phyloP scores from a whole-genome alignment of 2,888 invertebrate species.

The Gymnosoma rotundatum region DNA sequence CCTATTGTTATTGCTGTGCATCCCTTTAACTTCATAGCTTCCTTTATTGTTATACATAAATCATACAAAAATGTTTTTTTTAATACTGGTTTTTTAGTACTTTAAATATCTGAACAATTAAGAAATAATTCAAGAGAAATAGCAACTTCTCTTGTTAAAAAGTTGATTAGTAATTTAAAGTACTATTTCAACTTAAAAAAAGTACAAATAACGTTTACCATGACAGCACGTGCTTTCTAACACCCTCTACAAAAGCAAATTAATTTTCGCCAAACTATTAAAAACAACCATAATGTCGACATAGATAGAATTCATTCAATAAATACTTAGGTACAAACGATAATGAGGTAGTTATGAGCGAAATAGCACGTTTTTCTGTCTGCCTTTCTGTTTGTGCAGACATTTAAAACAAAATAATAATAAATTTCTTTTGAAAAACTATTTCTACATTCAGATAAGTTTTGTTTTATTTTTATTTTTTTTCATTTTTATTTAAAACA shows the following conservation, averaged over 20 bases:
- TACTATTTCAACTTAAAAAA: constrained; percentile 42
- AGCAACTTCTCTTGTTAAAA: constrained; percentile 22
- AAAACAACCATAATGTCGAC: background rate
- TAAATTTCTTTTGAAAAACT: constrained; percentile 27
- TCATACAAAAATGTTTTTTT: too few species aligned
- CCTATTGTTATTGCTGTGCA: background rate
- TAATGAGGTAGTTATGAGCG: constrained; percentile 15
- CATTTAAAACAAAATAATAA: constrained; percentile 13
- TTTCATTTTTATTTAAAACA: background rate
- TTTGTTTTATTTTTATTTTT: too few species aligned
- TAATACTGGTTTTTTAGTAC: too few species aligned
- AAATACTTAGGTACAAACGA: constrained; percentile 9
- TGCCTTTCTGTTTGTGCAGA: constrained; percentile 7
- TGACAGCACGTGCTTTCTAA: constrained; percentile 49
- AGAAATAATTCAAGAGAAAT: constrained; percentile 21
- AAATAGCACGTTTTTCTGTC: background rate
- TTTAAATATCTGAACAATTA: constrained; percentile 26
- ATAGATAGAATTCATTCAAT: background rate
- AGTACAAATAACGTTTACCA: constrained; percentile 30
- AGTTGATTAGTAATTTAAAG: constrained; percentile 8
- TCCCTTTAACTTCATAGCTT: constrained; percentile 21
- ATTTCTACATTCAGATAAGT: background rate
- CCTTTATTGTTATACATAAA: constrained; percentile 18
- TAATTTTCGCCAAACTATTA: constrained; percentile 45
- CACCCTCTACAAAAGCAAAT: background rate